These are phyloP conservation scores for Galerucella calmariensis DNA, from an alignment of 2,888 invertebrate genomes.

Conservation along the genomic window DNA sequence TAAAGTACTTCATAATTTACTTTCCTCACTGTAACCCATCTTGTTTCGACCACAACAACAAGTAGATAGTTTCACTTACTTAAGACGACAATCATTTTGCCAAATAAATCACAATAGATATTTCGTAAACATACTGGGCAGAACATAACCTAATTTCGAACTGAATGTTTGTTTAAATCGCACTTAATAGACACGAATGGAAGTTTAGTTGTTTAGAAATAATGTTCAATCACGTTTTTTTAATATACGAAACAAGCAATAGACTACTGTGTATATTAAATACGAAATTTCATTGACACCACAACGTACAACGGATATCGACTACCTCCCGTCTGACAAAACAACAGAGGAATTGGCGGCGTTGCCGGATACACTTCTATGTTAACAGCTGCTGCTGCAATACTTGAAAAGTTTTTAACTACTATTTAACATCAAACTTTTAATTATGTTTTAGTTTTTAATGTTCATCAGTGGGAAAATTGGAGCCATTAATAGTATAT, in stretches of 20 bases:
- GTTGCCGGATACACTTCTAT: not conserved
- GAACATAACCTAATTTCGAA: slow-evolving; percentile 30
- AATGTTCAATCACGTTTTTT: not conserved
- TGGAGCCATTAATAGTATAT: no score
- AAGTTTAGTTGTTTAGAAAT: not conserved
- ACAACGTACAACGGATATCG: slow-evolving; percentile 21
- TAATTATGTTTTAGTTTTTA: no score
- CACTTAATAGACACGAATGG: not conserved
- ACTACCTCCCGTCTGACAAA: slow-evolving; percentile 29
- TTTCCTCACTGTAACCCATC: not conserved
- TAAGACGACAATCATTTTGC: not conserved
- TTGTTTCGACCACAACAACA: not conserved
- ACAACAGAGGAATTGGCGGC: slow-evolving; percentile 14
- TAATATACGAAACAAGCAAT: slow-evolving; percentile 15
- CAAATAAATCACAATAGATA: slow-evolving; percentile 16
- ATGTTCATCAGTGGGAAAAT: no score
- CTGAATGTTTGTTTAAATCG: not conserved
- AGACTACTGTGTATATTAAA: slow-evolving; percentile 1
- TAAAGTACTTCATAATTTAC: not conserved
- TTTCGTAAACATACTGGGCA: slow-evolving; percentile 29
- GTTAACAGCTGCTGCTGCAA: not conserved
- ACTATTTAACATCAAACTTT: not conserved
- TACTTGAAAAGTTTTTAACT: not conserved
- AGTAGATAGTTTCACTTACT: not conserved
- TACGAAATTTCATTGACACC: slow-evolving; percentile 12